Evolutionary conservation across 2,113 vertebrate genomes (phyloP).

Genomic region (Butastur rufipennis): DNA sequence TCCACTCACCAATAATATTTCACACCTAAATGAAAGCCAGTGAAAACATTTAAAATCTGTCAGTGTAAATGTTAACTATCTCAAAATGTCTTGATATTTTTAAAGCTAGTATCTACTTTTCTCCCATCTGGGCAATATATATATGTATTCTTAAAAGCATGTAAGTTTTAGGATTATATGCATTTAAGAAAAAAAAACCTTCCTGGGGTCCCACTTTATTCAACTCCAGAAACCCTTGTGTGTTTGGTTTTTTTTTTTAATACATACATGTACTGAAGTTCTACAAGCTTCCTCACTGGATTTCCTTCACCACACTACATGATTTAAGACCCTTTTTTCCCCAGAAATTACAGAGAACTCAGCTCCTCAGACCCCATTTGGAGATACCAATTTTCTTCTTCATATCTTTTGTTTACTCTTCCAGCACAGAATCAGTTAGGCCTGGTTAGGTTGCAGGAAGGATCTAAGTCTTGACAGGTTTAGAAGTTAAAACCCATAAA

Average conservation of each 20-base stretch:
- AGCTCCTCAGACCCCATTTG: background rate
- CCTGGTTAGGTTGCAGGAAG: background rate
- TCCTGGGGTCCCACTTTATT: background rate
- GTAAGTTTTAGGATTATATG: background rate
- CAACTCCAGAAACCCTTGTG: background rate
- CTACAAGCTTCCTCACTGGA: background rate
- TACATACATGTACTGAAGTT: background rate
- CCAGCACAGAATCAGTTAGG: background rate
- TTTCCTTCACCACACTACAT: background rate
- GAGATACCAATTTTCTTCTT: background rate
- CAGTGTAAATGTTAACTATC: background rate
- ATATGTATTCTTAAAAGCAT: background rate
- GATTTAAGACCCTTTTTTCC: background rate
- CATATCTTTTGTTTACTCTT: background rate
- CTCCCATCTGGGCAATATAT: background rate
- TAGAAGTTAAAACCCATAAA: background rate
- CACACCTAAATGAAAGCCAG: background rate
- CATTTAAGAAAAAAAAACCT: background rate
- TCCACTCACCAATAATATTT: background rate
- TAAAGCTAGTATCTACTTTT: background rate
- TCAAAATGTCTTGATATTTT: background rate
- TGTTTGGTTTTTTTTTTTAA: background rate
- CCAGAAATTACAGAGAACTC: background rate
- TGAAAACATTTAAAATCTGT: background rate
- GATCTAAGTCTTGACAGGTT: background rate